Percentiles rank a stretch among this genome's conserved stretches.
Conservation (phyloP, 1,140 invertebrate genomes). For the Amyelois transitella region DNA sequence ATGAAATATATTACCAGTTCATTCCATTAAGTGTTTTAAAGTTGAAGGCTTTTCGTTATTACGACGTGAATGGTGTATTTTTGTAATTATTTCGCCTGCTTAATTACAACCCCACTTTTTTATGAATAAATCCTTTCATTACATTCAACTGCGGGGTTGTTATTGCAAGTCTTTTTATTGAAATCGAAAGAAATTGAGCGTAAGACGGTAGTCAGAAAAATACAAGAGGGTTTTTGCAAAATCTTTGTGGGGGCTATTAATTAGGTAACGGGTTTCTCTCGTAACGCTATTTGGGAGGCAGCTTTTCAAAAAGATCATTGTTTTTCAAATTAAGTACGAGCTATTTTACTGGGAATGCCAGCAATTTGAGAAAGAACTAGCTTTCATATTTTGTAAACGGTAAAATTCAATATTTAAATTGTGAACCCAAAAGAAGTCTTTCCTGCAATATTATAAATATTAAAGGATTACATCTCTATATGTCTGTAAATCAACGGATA, state of each 20-base stretch:
- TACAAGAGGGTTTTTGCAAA: constrained; percentile 31
- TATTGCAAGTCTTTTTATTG: constrained; percentile 45
- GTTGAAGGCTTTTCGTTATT: not conserved
- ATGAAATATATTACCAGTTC: not conserved
- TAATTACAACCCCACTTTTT: constrained; percentile 5
- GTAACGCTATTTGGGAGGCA: not conserved
- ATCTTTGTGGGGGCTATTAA: constrained; percentile 21
- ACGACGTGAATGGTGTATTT: constrained; percentile 14
- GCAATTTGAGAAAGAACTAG: too few relatives aligned
- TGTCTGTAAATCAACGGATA: too few relatives aligned
- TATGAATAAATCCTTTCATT: constrained; percentile 31
- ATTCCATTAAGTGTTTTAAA: not conserved
- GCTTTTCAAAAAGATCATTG: not conserved
- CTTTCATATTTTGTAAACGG: too few relatives aligned
- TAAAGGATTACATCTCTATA: too few relatives aligned
- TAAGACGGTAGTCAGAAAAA: constrained; percentile 35
- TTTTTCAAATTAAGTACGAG: not conserved
- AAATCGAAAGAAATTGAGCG: constrained; percentile 37
- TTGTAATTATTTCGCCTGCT: constrained; percentile 17
- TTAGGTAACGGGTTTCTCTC: constrained; percentile 23
- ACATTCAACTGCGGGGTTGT: constrained; percentile 37
- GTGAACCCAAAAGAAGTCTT: too few relatives aligned
- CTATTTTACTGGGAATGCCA: too few relatives aligned
- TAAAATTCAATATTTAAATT: too few relatives aligned
- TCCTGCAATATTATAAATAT: too few relatives aligned